Conservation (phyloP, 2,113 vertebrate species). For the Uria aalge region DNA sequence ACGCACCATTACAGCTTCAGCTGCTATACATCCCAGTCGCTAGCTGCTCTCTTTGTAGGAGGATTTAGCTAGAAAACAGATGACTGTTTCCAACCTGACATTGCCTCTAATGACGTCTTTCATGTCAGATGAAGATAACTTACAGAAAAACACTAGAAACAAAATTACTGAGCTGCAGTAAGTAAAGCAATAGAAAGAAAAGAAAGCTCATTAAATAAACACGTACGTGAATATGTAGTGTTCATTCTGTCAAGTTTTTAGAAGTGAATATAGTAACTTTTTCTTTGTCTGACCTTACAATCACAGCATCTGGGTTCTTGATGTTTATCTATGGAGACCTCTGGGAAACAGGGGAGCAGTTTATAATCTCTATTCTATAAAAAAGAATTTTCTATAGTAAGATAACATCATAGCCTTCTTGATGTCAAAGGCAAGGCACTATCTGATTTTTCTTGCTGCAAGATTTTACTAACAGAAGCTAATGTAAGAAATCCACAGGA, state of each 20-base stretch:
- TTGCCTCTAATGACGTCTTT: not conserved
- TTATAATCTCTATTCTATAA: not conserved
- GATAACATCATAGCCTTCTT: not conserved
- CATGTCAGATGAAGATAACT: not conserved
- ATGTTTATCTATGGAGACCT: not conserved
- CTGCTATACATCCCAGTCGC: not conserved
- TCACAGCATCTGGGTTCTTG: not conserved
- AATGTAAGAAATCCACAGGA: not conserved
- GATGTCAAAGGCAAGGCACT: not conserved
- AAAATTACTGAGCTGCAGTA: not conserved
- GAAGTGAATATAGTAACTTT: not conserved
- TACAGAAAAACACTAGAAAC: not conserved
- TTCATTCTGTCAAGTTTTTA: not conserved
- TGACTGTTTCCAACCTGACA: not conserved
- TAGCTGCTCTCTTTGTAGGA: not conserved
- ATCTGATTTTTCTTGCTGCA: not conserved
- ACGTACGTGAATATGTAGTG: not conserved
- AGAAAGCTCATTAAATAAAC: not conserved
- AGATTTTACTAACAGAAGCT: not conserved
- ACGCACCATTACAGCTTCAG: not conserved
- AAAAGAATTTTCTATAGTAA: not conserved
- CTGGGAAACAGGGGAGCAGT: not conserved
- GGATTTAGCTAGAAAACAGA: slow-evolving; percentile 6
- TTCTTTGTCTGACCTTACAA: not conserved
- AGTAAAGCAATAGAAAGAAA: not conserved